A percentile compares a stretch with the other conserved stretches of the same genome.
phyloP scores from a whole-genome alignment of 2,797 vertebrate species.

The Eremophila alpestris region DNA sequence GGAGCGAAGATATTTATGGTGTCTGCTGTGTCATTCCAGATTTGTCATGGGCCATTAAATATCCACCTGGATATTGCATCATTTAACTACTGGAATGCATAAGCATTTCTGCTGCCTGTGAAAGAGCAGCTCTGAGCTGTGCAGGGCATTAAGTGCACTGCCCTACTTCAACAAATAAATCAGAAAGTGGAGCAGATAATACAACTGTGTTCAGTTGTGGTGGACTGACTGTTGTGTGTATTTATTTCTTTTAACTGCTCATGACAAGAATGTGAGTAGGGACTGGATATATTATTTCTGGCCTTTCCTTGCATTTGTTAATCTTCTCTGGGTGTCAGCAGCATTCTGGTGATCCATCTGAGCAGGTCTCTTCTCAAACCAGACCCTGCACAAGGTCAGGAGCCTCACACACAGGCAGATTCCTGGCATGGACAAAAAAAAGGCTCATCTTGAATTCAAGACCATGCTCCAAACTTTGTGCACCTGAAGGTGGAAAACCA shows the following conservation, averaged over 20 bases:
- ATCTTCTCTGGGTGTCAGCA: neutral
- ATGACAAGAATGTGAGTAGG: slow-evolving; percentile 42
- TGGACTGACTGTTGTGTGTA: neutral
- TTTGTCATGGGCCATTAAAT: slow-evolving; percentile 69
- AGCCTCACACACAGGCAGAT: neutral
- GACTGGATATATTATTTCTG: slow-evolving; percentile 14
- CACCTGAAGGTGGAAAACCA: neutral
- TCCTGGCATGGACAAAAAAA: neutral
- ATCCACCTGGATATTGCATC: slow-evolving; percentile 75
- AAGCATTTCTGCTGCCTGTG: slow-evolving; percentile 68
- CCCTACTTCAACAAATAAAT: slow-evolving; percentile 54
- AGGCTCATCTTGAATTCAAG: neutral
- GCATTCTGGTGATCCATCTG: neutral
- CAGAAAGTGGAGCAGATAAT: slow-evolving; percentile 37
- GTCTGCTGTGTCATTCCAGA: slow-evolving; percentile 68
- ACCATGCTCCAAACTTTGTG: neutral
- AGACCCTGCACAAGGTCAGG: neutral
- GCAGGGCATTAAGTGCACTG: neutral
- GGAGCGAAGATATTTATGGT: slow-evolving; percentile 66
- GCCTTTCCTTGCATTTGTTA: slow-evolving; percentile 10
- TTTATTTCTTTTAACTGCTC: slow-evolving; percentile 59
- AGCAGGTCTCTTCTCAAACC: neutral
- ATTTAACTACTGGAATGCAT: slow-evolving; percentile 71
- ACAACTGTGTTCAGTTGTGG: slow-evolving; percentile 37
- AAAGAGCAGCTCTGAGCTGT: slow-evolving; percentile 49